These are phyloP conservation scores for Orycteropus afer DNA, from an alignment of 2,113 vertebrate species.

Conservation along the genomic window DNA sequence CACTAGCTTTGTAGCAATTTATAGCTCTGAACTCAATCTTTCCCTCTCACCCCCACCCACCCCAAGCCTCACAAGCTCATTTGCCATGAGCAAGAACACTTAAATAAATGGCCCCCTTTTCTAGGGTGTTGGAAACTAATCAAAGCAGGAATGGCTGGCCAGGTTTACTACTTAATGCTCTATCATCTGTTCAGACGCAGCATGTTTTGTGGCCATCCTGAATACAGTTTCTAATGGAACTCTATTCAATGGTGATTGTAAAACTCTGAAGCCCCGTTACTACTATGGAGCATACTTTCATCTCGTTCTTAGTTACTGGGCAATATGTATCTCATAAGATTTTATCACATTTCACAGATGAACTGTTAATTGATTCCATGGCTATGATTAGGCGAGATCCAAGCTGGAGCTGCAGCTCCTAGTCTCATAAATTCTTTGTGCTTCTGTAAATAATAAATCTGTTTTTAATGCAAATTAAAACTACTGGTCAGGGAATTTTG, in stretches of 20 bases:
- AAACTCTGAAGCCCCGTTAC: conserved; percentile 69
- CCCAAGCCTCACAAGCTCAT: conserved; percentile 68
- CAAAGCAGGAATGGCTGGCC: conserved; percentile 71
- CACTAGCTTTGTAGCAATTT: conserved; percentile 71
- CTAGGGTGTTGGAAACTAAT: conserved; percentile 70
- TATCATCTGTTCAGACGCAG: conserved; percentile 64
- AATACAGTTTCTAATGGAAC: conserved; percentile 73
- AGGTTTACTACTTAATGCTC: conserved; percentile 69
- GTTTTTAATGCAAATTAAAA: conserved; percentile 79
- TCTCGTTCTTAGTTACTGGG: conserved; percentile 69
- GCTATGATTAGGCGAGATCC: conserved; percentile 66
- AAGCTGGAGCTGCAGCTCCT: conserved; percentile 66
- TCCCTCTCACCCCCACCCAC: neutral
- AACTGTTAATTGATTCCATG: conserved; percentile 80
- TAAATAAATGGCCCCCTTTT: conserved; percentile 72
- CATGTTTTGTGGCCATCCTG: conserved; percentile 56
- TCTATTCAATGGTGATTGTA: conserved; percentile 67
- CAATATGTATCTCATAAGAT: conserved; percentile 82
- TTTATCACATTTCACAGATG: conserved; percentile 75
- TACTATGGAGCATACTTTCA: conserved; percentile 59
- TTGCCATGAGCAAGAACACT: conserved; percentile 77
- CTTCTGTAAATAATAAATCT: conserved; percentile 77
- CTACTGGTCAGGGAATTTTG: conserved; percentile 70
- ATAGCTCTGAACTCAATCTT: conserved; percentile 67
- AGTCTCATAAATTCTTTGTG: conserved; percentile 75